Percentiles rank a stretch among this genome's conserved stretches.
Evolutionary conservation across 2,888 invertebrate species (phyloP).

Genomic region (Adelognathus sp.): DNA sequence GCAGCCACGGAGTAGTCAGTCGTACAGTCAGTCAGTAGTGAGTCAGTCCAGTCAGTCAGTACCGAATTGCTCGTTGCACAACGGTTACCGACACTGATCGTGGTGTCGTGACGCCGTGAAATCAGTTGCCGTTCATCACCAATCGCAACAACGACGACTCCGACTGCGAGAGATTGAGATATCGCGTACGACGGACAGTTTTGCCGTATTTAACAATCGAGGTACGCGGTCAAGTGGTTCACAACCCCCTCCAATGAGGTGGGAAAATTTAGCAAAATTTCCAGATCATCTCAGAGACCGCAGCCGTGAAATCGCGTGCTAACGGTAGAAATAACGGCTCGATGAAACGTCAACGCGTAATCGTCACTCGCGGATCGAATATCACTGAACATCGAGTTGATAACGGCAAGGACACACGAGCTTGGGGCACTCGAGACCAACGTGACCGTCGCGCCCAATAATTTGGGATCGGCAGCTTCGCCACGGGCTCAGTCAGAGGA

Average conservation of each 20-base stretch:
- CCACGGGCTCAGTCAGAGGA: conserved; percentile 72
- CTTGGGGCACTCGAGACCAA: conserved; percentile 43
- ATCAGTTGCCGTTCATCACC: conserved; percentile 24
- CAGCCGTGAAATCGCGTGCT: conserved; percentile 57
- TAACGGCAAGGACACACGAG: conserved; percentile 19
- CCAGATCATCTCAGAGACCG: conserved; percentile 63
- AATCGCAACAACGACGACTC: conserved; percentile 19
- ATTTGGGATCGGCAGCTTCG: conserved; percentile 62
- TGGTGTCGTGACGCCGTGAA: conserved; percentile 17
- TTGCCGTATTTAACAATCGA: conserved; percentile 51
- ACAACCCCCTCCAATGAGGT: conserved; percentile 45
- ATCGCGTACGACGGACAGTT: conserved; percentile 36
- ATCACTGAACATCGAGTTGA: conserved; percentile 11
- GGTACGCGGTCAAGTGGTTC: conserved; percentile 65
- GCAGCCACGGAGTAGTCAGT: conserved; percentile 65
- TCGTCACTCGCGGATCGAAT: conserved; percentile 49
- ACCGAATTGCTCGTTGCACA: conserved; percentile 48
- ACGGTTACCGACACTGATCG: conserved; percentile 21
- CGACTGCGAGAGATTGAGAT: conserved; percentile 17
- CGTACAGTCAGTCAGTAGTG: conserved; percentile 70
- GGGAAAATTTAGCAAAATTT: conserved; percentile 74
- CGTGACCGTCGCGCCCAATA: conserved; percentile 42
- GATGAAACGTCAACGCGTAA: conserved; percentile 53
- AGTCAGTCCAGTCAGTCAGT: conserved; percentile 54
- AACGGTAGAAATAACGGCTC: conserved; percentile 49